These are phyloP conservation scores for Panonychus citri DNA, from an alignment of 1,140 invertebrate species.

Conservation along the genomic window DNA sequence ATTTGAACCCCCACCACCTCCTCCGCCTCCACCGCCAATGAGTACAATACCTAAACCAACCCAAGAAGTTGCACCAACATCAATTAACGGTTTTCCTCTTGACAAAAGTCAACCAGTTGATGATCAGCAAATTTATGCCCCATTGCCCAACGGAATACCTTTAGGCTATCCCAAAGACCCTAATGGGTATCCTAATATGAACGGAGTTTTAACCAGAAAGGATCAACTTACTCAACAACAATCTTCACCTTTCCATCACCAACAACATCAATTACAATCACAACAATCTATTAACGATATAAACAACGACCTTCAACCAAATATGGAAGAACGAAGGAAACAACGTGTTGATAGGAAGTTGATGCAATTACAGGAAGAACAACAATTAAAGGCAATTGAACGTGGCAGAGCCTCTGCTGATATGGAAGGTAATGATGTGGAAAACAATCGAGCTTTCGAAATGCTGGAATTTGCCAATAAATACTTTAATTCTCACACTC, in stretches of 20 bases:
- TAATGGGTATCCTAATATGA: no score
- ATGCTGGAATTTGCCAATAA: constrained; percentile 78
- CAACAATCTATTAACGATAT: neutral
- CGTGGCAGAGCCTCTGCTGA: constrained; percentile 39
- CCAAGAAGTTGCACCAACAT: neutral
- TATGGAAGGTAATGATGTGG: constrained; percentile 27
- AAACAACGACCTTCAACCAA: neutral
- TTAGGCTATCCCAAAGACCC: neutral
- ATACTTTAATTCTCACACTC: constrained; percentile 71
- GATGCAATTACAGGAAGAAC: constrained; percentile 2
- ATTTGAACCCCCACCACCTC: constrained; percentile 6
- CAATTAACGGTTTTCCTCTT: neutral
- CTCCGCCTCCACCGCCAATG: constrained; percentile 19
- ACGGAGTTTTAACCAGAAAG: no score
- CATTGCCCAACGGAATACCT: neutral
- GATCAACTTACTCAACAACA: no score
- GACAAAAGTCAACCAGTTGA: neutral
- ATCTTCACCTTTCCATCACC: no score
- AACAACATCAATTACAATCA: neutral
- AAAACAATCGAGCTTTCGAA: constrained; percentile 31
- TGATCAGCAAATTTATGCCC: neutral
- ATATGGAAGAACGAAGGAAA: neutral
- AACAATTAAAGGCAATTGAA: neutral
- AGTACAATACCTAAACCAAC: neutral
- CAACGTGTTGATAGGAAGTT: constrained; percentile 1